Percentiles rank a stretch among this genome's conserved stretches.
These are phyloP conservation scores for Thaumetopoea pityocampa DNA, from an alignment of 1,140 invertebrate species.

Conservation along the genomic window DNA sequence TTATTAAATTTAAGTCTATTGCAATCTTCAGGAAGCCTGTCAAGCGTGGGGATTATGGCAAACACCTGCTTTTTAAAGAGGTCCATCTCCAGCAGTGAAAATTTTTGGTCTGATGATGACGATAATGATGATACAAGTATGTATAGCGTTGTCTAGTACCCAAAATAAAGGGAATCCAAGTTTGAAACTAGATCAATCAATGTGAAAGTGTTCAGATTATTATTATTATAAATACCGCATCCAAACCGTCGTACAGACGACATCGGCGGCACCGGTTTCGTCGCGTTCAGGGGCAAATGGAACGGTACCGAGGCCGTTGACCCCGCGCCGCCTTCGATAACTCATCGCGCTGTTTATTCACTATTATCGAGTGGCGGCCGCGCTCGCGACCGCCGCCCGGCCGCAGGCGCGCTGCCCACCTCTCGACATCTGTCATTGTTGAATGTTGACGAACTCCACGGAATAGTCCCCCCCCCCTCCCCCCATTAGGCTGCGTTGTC, in stretches of 20 bases:
- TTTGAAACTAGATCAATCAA: no score
- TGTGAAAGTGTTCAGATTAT: not conserved
- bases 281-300: slow-evolving; percentile 68
- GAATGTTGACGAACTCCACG: slow-evolving; percentile 10
- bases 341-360: slow-evolving; percentile 70
- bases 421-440: slow-evolving; percentile 14
- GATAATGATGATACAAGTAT: no score
- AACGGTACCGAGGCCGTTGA: slow-evolving; percentile 72
- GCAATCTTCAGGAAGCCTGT: no score
- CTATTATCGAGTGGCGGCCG: slow-evolving; percentile 64
- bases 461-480: not conserved
- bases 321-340: slow-evolving; percentile 65
- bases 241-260: slow-evolving; percentile 11
- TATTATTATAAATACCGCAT: slow-evolving; percentile 21
- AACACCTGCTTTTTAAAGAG: no score
- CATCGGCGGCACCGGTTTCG: slow-evolving; percentile 44
- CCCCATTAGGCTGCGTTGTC: not conserved
- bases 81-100: no score
- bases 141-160: no score
- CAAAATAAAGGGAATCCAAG: no score
- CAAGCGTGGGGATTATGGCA: no score
- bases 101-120: no score
- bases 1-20: no score
- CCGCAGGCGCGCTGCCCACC: slow-evolving; percentile 7
- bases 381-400: slow-evolving; percentile 5